These are phyloP conservation scores for Saiga tatarica DNA, from an alignment of 2,113 vertebrate genomes.

Conservation along the genomic window DNA sequence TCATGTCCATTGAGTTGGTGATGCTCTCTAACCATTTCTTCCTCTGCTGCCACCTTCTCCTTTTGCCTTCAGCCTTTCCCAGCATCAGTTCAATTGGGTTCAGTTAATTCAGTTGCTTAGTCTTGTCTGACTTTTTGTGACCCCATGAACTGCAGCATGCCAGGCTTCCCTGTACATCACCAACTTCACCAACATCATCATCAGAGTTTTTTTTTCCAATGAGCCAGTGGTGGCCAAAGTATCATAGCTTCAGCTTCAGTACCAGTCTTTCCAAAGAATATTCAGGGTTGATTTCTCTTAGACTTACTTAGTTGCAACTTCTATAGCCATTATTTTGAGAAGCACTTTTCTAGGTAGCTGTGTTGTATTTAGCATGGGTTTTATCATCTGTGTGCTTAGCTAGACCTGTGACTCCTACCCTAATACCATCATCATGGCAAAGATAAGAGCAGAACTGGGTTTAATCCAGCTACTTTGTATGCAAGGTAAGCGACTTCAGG, in stretches of 20 bases:
- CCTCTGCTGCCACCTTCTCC: not conserved
- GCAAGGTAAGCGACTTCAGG: too few species aligned
- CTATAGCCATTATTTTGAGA: accelerated
- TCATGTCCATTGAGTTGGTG: not conserved
- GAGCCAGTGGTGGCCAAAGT: not conserved
- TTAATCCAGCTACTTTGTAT: not conserved
- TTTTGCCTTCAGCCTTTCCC: not conserved
- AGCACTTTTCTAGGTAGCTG: accelerated
- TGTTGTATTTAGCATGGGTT: not conserved
- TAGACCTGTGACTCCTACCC: not conserved
- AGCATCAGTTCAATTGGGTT: not conserved
- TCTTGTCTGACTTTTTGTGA: not conserved
- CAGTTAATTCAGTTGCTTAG: not conserved
- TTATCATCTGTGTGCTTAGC: not conserved
- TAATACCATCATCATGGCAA: not conserved
- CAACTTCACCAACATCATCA: not conserved
- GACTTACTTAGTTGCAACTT: accelerated
- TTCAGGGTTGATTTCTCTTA: not conserved
- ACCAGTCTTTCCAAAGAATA: not conserved
- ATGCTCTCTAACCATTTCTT: not conserved
- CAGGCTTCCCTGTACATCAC: not conserved
- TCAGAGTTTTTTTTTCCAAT: not conserved
- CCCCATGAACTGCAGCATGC: not conserved
- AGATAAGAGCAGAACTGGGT: not conserved
- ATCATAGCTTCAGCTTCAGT: not conserved